phyloP scores from a whole-genome alignment of 2,888 invertebrate genomes.

The Drosophila diplacantha region DNA sequence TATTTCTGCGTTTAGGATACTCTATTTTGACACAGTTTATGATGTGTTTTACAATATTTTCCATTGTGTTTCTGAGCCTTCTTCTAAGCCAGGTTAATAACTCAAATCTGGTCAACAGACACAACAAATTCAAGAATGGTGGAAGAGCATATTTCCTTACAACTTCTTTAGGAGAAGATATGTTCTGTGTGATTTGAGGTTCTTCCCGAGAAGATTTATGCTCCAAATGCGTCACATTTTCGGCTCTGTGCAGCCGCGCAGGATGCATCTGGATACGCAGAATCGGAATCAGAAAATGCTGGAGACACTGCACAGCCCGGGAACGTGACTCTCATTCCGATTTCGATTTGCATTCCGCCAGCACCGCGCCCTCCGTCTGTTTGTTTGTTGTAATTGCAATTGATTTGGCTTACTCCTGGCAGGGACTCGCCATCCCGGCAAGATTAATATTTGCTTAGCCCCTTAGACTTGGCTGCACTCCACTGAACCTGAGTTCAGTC shows the following conservation, averaged over 20 bases:
- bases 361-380: slow-evolving; percentile 8
- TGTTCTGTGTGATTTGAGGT: no score
- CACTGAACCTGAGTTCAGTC: not conserved
- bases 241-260: not conserved
- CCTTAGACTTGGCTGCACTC: not conserved
- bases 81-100: no score
- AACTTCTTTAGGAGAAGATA: no score
- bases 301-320: slow-evolving; percentile 30
- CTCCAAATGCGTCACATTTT: not conserved
- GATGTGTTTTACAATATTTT: no score
- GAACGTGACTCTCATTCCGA: slow-evolving; percentile 46
- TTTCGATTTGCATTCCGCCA: slow-evolving; percentile 39
- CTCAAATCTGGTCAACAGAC: no score
- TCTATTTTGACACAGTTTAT: no score
- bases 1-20: no score
- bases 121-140: no score
- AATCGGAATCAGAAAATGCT: slow-evolving; percentile 18
- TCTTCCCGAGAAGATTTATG: no score
- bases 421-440: slow-evolving; percentile 25
- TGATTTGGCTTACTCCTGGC: slow-evolving; percentile 40
- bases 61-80: no score
- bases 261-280: not conserved
- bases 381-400: slow-evolving; percentile 45
- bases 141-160: no score
- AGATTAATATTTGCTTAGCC: slow-evolving; percentile 41